phyloP scores from a whole-genome alignment of 2,113 vertebrate species.

The Burhinus bistriatus region DNA sequence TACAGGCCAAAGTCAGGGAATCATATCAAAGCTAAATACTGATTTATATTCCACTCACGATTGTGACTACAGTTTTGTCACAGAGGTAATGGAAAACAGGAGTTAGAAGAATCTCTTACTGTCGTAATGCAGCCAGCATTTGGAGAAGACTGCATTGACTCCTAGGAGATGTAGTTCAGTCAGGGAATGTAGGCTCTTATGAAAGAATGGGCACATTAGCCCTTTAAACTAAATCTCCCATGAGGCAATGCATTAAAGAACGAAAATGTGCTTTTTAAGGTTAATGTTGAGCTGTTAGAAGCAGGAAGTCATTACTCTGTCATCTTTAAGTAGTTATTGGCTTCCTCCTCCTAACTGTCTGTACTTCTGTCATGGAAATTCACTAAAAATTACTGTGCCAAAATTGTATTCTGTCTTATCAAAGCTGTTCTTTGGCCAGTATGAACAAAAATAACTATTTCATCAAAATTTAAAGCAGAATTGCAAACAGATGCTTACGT shows the following conservation, averaged over 20 bases:
- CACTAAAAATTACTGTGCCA: neutral
- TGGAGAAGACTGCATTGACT: neutral
- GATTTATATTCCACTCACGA: neutral
- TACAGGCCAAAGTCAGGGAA: constrained; percentile 87
- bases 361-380: neutral
- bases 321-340: neutral
- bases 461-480: neutral
- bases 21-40: constrained; percentile 51
- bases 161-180: neutral
- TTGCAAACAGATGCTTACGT: neutral
- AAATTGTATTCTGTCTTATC: neutral
- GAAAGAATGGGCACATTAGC: neutral
- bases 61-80: neutral
- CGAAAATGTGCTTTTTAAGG: neutral
- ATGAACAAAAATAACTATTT: neutral
- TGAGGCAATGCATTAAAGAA: neutral
- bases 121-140: neutral
- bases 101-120: neutral
- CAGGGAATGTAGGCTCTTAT: neutral
- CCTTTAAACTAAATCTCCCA: neutral
- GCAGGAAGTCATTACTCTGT: neutral
- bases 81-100: neutral
- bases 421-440: neutral
- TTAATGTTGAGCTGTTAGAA: neutral
- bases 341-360: neutral